A percentile compares a stretch with the other conserved stretches of the same genome.
These are phyloP conservation scores for Girardinus metallicus DNA, from an alignment of 2,797 vertebrate genomes.

Conservation along the genomic window DNA sequence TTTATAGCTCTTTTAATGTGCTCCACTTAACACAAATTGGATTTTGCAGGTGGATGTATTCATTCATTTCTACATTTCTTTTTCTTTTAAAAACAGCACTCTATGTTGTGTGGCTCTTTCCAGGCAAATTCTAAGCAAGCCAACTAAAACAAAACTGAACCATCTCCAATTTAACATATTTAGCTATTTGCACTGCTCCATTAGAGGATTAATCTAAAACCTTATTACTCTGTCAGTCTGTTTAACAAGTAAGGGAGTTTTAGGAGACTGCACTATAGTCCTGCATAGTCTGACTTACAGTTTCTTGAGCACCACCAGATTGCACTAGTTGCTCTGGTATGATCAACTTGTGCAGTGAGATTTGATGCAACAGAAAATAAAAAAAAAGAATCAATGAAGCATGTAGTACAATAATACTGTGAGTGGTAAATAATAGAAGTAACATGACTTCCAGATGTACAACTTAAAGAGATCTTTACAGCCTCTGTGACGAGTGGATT, in stretches of 20 bases:
- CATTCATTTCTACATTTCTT: conserved; percentile 8
- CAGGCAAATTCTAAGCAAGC: conserved; percentile 5
- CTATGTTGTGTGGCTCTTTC: conserved; percentile 26
- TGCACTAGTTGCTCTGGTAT: not conserved
- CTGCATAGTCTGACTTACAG: not conserved
- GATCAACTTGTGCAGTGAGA: not conserved
- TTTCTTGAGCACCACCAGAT: not conserved
- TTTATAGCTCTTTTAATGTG: conserved; percentile 36
- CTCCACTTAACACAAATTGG: conserved; percentile 35
- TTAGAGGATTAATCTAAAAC: conserved; percentile 24
- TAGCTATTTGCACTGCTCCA: conserved; percentile 49
- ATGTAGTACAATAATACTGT: not conserved
- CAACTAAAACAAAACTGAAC: conserved; percentile 34
- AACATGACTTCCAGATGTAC: not conserved
- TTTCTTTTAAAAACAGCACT: conserved; percentile 6
- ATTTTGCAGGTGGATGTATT: conserved; percentile 29
- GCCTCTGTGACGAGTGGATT: not conserved
- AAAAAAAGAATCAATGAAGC: no score
- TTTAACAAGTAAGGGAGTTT: not conserved
- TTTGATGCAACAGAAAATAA: not conserved
- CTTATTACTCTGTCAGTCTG: conserved; percentile 9
- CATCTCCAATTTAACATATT: conserved; percentile 19
- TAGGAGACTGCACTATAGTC: not conserved
- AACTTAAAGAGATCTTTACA: not conserved
- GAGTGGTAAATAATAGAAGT: not conserved